Percentiles rank a stretch among this genome's conserved stretches.
phyloP scores from a whole-genome alignment of 2,797 vertebrate species.

The Amniataba percoides region DNA sequence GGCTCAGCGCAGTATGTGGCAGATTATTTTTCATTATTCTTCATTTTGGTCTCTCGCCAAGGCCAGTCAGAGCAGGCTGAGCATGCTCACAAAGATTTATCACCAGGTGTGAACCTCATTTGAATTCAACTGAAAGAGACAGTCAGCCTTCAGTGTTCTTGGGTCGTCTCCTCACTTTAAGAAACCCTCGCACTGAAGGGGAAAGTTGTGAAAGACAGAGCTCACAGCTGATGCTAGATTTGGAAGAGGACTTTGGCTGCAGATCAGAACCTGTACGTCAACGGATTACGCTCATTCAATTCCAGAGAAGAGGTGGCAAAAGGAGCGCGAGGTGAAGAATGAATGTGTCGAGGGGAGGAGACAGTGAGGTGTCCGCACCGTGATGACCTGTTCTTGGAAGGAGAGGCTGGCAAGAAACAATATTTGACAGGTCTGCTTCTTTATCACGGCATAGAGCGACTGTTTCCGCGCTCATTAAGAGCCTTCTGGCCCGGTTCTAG shows the following conservation, averaged over 20 bases:
- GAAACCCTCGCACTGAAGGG: background rate
- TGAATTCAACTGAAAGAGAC: background rate
- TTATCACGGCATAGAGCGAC: background rate
- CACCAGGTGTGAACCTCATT: background rate
- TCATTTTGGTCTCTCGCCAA: background rate
- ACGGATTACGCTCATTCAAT: slow-evolving; percentile 47
- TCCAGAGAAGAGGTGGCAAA: slow-evolving; percentile 16
- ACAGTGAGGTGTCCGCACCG: background rate
- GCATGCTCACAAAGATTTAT: background rate
- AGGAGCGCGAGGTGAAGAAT: background rate
- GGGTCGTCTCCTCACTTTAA: background rate
- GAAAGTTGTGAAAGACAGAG: slow-evolving; percentile 35
- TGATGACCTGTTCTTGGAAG: background rate
- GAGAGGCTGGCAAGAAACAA: background rate
- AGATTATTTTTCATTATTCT: too few species aligned
- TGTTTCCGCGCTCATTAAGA: background rate
- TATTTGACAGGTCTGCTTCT: background rate
- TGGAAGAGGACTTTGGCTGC: slow-evolving; percentile 33
- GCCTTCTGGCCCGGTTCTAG: background rate
- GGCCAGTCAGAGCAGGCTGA: background rate
- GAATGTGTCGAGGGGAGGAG: background rate
- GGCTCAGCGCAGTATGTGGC: too few species aligned
- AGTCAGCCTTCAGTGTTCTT: background rate
- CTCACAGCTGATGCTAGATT: slow-evolving; percentile 18
- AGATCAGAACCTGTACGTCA: slow-evolving; percentile 13